Percentiles rank a stretch among this genome's conserved stretches.
Conservation (phyloP, 2,888 invertebrate genomes). For the Caenorhabditis afra region DNA sequence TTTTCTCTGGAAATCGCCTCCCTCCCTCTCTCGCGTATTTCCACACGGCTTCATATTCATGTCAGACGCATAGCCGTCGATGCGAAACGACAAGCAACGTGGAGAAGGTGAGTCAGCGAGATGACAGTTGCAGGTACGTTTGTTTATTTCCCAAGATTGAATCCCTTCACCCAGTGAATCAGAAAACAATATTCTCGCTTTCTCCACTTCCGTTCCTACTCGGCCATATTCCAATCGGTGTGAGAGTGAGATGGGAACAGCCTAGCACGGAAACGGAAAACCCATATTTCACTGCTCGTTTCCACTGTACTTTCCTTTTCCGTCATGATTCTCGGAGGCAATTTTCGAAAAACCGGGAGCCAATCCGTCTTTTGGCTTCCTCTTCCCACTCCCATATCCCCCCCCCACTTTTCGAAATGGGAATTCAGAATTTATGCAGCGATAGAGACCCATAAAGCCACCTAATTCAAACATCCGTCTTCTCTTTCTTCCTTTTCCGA, state of each 20-base stretch:
- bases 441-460: slow-evolving; percentile 15
- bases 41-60: no score
- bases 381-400: no score
- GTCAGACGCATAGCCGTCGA: no score
- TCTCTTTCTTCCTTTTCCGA: slow-evolving; percentile 1
- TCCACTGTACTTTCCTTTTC: not conserved
- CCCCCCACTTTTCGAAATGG: slow-evolving; percentile 1
- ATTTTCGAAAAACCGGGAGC: not conserved
- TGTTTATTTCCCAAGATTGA: slow-evolving; percentile 6
- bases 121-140: slow-evolving; percentile 2
- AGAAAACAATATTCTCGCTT: slow-evolving; percentile 1
- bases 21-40: no score
- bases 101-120: not conserved
- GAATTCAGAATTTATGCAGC: slow-evolving; percentile 8
- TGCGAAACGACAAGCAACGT: no score
- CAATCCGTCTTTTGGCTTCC: not conserved
- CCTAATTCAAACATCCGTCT: slow-evolving; percentile 50
- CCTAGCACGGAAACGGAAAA: not conserved
- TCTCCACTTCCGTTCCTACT: not conserved
- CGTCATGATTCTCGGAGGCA: not conserved
- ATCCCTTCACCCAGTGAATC: slow-evolving; percentile 5
- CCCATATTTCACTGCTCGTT: not conserved
- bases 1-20: no score
- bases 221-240: not conserved
- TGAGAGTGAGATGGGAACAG: no score